These are phyloP conservation scores for Ciona savignyi DNA, from an alignment of 23 tunicate genomes.

Conservation along the genomic window DNA sequence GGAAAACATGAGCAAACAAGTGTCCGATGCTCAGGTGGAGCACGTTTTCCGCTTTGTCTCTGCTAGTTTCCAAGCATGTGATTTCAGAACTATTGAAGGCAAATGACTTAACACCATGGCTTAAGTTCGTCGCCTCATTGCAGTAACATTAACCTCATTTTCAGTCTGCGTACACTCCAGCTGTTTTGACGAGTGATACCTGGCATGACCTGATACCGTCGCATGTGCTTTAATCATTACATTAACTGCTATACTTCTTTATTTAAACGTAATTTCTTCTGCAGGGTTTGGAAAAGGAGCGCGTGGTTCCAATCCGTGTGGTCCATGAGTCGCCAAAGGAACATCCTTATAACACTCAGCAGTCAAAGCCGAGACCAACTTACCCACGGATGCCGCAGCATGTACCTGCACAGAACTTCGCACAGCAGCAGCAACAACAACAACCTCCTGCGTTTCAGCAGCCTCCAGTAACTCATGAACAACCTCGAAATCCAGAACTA, in stretches of 20 bases:
- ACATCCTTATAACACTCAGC: neutral
- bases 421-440: neutral
- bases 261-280: too few species aligned
- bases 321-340: slow-evolving; percentile 16
- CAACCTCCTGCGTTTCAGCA: neutral
- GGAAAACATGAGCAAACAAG: too few species aligned
- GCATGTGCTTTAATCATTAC: neutral
- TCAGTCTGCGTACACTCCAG: neutral
- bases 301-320: slow-evolving; percentile 31
- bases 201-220: neutral
- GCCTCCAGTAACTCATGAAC: neutral
- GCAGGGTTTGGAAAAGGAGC: neutral
- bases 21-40: neutral
- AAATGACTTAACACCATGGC: too few species aligned
- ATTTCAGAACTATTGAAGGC: too few species aligned
- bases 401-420: neutral
- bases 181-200: neutral
- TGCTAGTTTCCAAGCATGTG: too few species aligned
- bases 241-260: neutral
- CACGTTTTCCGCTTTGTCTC: neutral
- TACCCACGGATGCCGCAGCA: neutral
- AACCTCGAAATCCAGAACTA: neutral
- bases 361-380: neutral
- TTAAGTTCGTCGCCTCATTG: too few species aligned
- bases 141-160: too few species aligned